Conservation (phyloP, 1,140 invertebrate species). For the Andrena cerasifolii region DNA sequence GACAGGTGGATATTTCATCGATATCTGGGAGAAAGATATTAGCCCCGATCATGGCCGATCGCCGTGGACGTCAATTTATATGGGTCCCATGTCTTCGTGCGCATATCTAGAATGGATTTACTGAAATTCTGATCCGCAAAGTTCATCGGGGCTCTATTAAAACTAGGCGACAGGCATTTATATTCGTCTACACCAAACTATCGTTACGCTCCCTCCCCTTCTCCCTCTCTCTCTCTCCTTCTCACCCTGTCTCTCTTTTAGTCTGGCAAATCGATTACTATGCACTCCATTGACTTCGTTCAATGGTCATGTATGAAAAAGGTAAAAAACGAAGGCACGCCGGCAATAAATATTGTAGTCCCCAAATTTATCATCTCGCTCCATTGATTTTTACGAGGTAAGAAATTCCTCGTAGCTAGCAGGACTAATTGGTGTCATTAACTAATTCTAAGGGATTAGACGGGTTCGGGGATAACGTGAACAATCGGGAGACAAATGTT, state of each 20-base stretch:
- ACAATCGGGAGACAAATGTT: not conserved
- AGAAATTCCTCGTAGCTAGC: not conserved
- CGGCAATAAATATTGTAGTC: conserved; percentile 24
- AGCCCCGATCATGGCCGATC: conserved; percentile 32
- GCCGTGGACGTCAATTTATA: conserved; percentile 14
- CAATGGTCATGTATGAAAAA: conserved; percentile 33
- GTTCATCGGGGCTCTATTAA: not conserved
- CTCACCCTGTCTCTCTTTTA: not conserved
- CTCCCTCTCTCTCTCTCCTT: not conserved
- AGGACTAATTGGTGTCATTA: conserved; percentile 2
- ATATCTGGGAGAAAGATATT: conserved; percentile 34
- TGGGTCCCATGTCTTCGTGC: not conserved
- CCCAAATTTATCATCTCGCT: conserved; percentile 26
- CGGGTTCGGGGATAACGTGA: not conserved
- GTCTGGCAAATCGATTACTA: conserved; percentile 18
- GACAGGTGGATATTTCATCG: conserved; percentile 45
- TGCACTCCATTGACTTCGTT: conserved; percentile 27
- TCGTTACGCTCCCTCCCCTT: not conserved
- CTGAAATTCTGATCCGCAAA: not conserved
- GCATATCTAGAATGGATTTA: not conserved
- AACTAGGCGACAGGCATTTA: not conserved
- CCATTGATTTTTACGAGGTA: conserved; percentile 41
- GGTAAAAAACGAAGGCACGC: not conserved
- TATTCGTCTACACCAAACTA: conserved; percentile 17
- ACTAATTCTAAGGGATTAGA: not conserved